These are phyloP conservation scores for Plebejus melissa DNA, from an alignment of 2,888 invertebrate genomes.

Conservation along the genomic window DNA sequence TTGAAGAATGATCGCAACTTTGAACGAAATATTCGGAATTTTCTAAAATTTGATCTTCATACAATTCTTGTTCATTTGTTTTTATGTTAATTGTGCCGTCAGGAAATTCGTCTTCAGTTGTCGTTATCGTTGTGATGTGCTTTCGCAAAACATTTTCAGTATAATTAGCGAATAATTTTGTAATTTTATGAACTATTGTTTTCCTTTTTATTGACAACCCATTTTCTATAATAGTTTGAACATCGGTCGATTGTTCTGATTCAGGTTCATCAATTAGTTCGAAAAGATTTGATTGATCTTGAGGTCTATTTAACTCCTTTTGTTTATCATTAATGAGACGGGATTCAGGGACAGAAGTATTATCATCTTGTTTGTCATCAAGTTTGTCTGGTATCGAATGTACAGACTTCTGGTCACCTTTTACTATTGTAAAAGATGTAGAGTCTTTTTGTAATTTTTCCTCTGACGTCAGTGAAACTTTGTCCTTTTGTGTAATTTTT, in stretches of 20 bases:
- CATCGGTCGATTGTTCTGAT: conserved; percentile 37
- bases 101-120: conserved; percentile 45
- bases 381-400: conserved; percentile 29
- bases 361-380: neutral
- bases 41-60: conserved; percentile 38
- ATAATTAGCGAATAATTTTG: conserved; percentile 40
- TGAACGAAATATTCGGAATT: neutral
- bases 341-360: neutral
- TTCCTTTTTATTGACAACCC: conserved; percentile 42
- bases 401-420: conserved; percentile 30
- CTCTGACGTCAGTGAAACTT: conserved; percentile 27
- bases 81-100: conserved; percentile 45
- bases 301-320: neutral
- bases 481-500: neutral
- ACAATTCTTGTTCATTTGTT: conserved; percentile 43
- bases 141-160: conserved; percentile 39
- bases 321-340: neutral
- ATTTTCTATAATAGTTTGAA: conserved; percentile 40
- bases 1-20: neutral
- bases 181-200: conserved; percentile 41
- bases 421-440: conserved; percentile 22
- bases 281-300: conserved; percentile 25
- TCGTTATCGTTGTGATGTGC: conserved; percentile 43
- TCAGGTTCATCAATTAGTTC: conserved; percentile 38
- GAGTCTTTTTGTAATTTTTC: neutral